These are phyloP conservation scores for Argyrosomus regius DNA, from an alignment of 2,797 vertebrate species.

Conservation along the genomic window DNA sequence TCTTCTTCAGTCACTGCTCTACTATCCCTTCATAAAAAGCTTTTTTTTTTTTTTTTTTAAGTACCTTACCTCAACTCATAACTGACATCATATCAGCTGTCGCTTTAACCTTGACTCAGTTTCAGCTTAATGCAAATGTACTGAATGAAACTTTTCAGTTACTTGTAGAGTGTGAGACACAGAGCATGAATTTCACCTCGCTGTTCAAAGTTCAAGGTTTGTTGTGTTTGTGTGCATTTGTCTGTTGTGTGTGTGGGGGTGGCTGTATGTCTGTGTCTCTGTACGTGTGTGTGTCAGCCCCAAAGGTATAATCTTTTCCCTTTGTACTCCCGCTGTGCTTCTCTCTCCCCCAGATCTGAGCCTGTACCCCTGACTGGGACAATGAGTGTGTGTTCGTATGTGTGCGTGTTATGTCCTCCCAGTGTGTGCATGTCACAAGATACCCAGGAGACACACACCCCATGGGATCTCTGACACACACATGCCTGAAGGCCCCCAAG, in stretches of 20 bases:
- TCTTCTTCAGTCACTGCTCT: neutral
- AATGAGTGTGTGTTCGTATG: slow-evolving; percentile 35
- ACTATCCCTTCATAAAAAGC: neutral
- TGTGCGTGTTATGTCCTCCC: slow-evolving; percentile 33
- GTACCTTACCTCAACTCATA: too few species aligned
- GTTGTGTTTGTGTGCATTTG: slow-evolving; percentile 19
- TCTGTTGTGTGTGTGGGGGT: neutral
- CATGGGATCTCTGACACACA: slow-evolving; percentile 56
- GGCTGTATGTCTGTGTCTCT: neutral
- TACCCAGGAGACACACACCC: slow-evolving; percentile 51
- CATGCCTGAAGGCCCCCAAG: slow-evolving; percentile 51
- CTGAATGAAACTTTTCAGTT: neutral
- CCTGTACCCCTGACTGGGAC: slow-evolving; percentile 59
- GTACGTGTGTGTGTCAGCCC: slow-evolving; percentile 36
- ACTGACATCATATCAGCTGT: neutral
- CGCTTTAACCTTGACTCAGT: neutral
- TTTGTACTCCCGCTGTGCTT: slow-evolving; percentile 58
- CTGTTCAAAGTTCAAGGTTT: slow-evolving; percentile 48
- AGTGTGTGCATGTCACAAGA: slow-evolving; percentile 45
- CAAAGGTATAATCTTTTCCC: slow-evolving; percentile 70
- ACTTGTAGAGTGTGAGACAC: neutral
- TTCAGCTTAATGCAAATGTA: neutral
- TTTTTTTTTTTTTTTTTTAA: too few species aligned
- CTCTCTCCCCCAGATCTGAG: slow-evolving; percentile 54
- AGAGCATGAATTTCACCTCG: slow-evolving; percentile 11